Evolutionary conservation across 2,113 vertebrate species (phyloP), one percentile per base, ranked within the genome.

Genomic region (Silurus glanis): DNA sequence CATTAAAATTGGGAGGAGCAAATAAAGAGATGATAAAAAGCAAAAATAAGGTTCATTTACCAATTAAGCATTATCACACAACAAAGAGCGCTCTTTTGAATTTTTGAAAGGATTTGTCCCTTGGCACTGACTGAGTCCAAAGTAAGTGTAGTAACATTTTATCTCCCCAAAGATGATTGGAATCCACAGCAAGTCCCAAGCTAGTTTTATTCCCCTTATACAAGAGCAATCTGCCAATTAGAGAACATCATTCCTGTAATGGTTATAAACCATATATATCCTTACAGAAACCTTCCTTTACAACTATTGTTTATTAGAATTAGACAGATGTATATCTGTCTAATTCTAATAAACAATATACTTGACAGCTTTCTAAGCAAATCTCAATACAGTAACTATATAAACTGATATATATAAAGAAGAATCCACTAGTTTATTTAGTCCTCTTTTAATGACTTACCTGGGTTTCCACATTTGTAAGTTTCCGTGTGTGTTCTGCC

Each of bases 401-500:
- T 6, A 37, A 59, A 80, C 23, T 37, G 25, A 58, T 7, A 58
- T 5, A 58, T 5, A 9, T 78, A 56, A 37, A 55, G 49, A 23
- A 56, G 58, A 5, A 16, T 78, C 67, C 5, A 28, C 13, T 59
- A 59, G 21, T 81, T 66, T 83, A 66, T 56, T 51, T 13, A 23
- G 47, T 80, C 61, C 1, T 58, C 83, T 53, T 83, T 76, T 55
- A 81, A 37, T 85, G 28, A 9, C 90, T 92, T 90, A 95, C 95
- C 95, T 95, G 94, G 9, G 92, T 95, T 91, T 96, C 95, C 14
- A 94, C 92, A 25, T 94, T 93, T 56, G 94, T 94, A 82, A 95
- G 91, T 88, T 95, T 95, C 58, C 94, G 95, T 14, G 95, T 95
- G 89, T 96, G 95, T 90, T 97, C 95, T 0, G 94, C 94, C 5